These are phyloP conservation scores for Drosophila kohkoa DNA, from an alignment of 1,140 invertebrate genomes.

Conservation along the genomic window DNA sequence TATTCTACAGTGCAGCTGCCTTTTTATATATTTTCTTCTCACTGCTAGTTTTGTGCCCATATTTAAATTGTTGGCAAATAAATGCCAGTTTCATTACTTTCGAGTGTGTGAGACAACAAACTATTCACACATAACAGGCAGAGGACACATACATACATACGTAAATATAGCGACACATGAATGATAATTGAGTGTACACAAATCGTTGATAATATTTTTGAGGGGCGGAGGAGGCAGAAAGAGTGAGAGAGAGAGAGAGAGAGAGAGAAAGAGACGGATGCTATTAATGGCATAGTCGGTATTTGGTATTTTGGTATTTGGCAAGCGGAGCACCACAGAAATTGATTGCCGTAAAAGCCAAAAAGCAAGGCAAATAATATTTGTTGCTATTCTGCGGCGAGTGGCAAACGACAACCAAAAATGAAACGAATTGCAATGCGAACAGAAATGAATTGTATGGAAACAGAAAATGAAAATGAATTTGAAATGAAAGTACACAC, in stretches of 20 bases:
- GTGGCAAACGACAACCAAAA: conserved; percentile 2
- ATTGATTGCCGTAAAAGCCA: conserved; percentile 64
- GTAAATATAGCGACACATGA: conserved; percentile 7
- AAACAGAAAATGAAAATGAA: conserved; percentile 28
- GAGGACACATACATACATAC: conserved; percentile 13
- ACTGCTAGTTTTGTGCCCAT: conserved; percentile 17
- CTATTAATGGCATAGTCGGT: conserved; percentile 32
- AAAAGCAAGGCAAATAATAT: conserved; percentile 55
- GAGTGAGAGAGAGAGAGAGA: conserved; percentile 3
- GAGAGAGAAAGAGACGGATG: neutral
- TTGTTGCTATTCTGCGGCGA: conserved; percentile 42
- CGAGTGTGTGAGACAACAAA: conserved; percentile 14
- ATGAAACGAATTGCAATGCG: conserved; percentile 14
- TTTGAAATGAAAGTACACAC: conserved; percentile 30
- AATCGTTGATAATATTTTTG: conserved; percentile 47
- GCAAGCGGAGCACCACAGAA: conserved; percentile 51
- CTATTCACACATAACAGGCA: neutral
- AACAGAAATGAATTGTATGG: conserved; percentile 2
- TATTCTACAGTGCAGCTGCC: neutral
- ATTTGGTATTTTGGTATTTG: conserved; percentile 27
- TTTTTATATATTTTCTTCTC: neutral
- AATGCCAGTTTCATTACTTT: conserved; percentile 5
- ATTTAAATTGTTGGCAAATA: conserved; percentile 30
- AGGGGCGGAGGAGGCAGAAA: neutral
- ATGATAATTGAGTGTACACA: conserved; percentile 51